phyloP scores from a whole-genome alignment of 2,888 invertebrate genomes.

The Drosophila niveifrons region DNA sequence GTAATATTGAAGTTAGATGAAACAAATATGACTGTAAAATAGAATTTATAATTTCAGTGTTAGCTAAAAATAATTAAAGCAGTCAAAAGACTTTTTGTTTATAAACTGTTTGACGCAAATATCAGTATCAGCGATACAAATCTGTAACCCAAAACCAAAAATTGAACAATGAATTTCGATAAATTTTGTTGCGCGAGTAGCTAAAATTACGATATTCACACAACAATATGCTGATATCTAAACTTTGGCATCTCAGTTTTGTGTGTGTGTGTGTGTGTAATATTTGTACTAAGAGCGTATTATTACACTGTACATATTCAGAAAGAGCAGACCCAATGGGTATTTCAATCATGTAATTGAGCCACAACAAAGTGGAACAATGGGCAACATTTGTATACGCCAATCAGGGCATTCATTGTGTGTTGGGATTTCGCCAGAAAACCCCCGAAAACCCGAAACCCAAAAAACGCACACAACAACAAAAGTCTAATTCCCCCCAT shows the following conservation, averaged over 20 bases:
- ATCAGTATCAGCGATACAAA: not conserved
- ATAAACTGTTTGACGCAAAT: not conserved
- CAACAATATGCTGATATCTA: constrained; percentile 1
- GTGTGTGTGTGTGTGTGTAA: not conserved
- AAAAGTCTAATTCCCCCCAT: not conserved
- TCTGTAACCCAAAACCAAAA: not conserved
- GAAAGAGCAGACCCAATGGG: constrained; percentile 32
- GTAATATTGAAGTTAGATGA: too few relatives aligned
- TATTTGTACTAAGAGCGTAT: too few relatives aligned
- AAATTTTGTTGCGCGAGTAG: not conserved
- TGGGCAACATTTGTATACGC: constrained; percentile 31
- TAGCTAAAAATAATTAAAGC: too few relatives aligned
- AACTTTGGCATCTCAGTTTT: constrained; percentile 9
- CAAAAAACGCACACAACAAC: not conserved
- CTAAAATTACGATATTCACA: constrained; percentile 1
- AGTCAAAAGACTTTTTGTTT: not conserved
- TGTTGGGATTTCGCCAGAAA: not conserved
- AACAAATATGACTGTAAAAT: too few relatives aligned
- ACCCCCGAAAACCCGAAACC: not conserved
- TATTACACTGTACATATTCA: too few relatives aligned
- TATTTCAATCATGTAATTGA: constrained; percentile 43
- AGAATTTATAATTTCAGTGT: too few relatives aligned
- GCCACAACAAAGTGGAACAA: constrained; percentile 36
- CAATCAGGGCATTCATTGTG: constrained; percentile 38
- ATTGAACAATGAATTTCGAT: not conserved